Conservation (phyloP, 2,113 vertebrate species). For the Orientallactaga bullata region DNA sequence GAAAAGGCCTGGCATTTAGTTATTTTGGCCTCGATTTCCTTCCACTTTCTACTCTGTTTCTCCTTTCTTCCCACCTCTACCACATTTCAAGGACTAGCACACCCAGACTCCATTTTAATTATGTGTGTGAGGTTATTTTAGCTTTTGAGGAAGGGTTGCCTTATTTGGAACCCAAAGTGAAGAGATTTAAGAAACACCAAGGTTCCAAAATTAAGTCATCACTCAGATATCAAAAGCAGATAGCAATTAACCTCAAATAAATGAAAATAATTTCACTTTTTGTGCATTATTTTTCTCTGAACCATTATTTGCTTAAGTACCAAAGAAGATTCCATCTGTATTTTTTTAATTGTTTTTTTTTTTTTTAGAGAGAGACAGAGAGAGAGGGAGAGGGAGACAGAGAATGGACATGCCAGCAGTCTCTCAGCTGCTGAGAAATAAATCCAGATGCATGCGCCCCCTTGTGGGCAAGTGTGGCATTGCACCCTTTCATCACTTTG, state of each 20-base stretch:
- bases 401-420: too few relatives aligned
- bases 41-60: not conserved
- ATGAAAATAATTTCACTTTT: constrained; percentile 1
- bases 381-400: too few relatives aligned
- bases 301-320: not conserved
- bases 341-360: too few relatives aligned
- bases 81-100: not conserved
- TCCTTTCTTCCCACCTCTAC: not conserved
- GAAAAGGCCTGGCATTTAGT: not conserved
- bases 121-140: not conserved
- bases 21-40: not conserved
- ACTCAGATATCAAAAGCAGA: not conserved
- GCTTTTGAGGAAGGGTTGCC: constrained; percentile 38
- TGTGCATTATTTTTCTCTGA: constrained; percentile 13
- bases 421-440: too few relatives aligned
- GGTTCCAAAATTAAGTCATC: constrained; percentile 37
- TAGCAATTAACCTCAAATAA: constrained; percentile 40
- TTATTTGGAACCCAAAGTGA: constrained; percentile 20
- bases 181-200: not conserved
- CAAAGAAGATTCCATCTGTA: constrained; percentile 9
- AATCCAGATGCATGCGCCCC: too few relatives aligned
- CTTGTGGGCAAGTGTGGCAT: too few relatives aligned
- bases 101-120: not conserved
- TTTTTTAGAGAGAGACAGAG: too few relatives aligned
- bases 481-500: too few relatives aligned